These are phyloP conservation scores for Ancistrus triradiatus DNA, from an alignment of 2,113 vertebrate genomes.

Conservation along the genomic window DNA sequence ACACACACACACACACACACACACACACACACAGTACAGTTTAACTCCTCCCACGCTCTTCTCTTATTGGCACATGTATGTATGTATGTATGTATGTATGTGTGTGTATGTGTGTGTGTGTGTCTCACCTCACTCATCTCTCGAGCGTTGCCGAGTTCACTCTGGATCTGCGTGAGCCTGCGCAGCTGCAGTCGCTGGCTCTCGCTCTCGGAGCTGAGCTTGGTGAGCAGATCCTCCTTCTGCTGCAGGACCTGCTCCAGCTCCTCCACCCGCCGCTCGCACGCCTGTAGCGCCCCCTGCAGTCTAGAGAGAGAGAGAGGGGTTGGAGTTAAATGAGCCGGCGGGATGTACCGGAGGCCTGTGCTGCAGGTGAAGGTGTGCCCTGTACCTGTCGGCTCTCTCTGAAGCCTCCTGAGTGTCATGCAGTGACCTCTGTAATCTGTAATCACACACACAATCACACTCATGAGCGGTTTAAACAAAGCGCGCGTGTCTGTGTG, in stretches of 20 bases:
- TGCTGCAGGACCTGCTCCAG: slow-evolving; percentile 49
- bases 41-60: too few species aligned
- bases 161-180: slow-evolving; percentile 60
- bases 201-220: slow-evolving; percentile 56
- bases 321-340: too few species aligned
- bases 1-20: too few species aligned
- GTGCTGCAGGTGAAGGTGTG: too few species aligned
- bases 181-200: slow-evolving; percentile 57
- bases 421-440: slow-evolving; percentile 62
- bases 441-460: slow-evolving; percentile 27
- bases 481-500: too few species aligned
- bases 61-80: too few species aligned
- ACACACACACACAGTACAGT: neutral
- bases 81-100: too few species aligned
- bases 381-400: slow-evolving; percentile 54
- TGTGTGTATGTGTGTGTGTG: too few species aligned
- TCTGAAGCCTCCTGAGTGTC: slow-evolving; percentile 55
- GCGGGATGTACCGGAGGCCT: too few species aligned
- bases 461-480: too few species aligned
- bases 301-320: slow-evolving; percentile 48
- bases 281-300: slow-evolving; percentile 48
- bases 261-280: slow-evolving; percentile 47
- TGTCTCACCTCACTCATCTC: slow-evolving; percentile 80
- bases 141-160: slow-evolving; percentile 55
- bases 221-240: slow-evolving; percentile 48